A percentile compares a stretch with the other conserved stretches of the same genome.
These are phyloP conservation scores for Rana temporaria DNA, from an alignment of 2,113 vertebrate genomes.

Conservation along the genomic window DNA sequence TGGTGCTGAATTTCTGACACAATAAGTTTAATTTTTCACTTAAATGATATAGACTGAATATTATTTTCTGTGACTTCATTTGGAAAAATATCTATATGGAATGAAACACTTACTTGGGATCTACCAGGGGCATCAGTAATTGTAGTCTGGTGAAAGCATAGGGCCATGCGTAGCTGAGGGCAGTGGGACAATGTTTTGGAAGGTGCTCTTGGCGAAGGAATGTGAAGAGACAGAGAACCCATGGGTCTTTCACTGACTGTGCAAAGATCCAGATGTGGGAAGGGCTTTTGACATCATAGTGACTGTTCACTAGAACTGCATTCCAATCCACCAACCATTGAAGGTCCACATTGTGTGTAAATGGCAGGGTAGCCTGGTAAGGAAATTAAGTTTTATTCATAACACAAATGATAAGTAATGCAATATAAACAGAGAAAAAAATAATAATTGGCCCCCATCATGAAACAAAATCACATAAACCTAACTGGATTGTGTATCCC, in stretches of 20 bases:
- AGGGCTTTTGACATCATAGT: conserved; percentile 96
- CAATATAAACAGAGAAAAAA: background rate
- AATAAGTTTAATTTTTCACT: too few species aligned
- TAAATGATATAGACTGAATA: too few species aligned
- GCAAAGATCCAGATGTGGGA: conserved; percentile 98
- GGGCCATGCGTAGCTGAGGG: conserved; percentile 97
- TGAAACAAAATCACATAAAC: too few species aligned
- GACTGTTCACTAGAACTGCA: conserved; percentile 92
- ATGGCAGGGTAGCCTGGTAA: conserved; percentile 80
- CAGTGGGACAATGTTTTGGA: conserved; percentile 93
- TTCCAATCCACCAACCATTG: conserved; percentile 98
- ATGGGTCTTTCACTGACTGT: conserved; percentile 94
- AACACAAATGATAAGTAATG: background rate
- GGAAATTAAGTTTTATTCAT: background rate
- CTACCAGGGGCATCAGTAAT: conserved; percentile 92
- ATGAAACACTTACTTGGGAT: conserved; percentile 87
- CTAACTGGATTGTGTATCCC: too few species aligned
- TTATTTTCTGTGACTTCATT: too few species aligned
- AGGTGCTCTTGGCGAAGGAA: conserved; percentile 95
- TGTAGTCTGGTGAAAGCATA: conserved; percentile 94
- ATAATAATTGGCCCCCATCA: too few species aligned
- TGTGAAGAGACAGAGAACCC: conserved; percentile 97
- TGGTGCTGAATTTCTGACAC: too few species aligned
- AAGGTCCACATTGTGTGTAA: conserved; percentile 91
- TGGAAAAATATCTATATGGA: too few species aligned